Evolutionary conservation across 1,140 invertebrate species (phyloP).

Genomic region (Potamilus streckersoni): DNA sequence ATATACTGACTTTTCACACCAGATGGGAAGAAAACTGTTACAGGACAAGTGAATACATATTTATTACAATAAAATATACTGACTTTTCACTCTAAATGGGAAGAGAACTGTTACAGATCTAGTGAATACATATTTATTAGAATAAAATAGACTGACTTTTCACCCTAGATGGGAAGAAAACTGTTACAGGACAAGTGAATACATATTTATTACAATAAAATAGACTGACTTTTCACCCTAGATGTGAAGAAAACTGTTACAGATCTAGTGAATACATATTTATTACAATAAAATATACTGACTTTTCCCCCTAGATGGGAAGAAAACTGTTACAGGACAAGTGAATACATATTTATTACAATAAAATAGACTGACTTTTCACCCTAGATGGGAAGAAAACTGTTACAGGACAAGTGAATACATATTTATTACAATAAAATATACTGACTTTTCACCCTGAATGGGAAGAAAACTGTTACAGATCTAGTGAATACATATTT

Average conservation of each 20-base stretch:
- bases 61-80: background rate
- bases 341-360: no score
- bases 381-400: no score
- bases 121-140: conserved; percentile 53
- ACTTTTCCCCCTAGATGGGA: conserved; percentile 74
- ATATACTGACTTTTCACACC: conserved; percentile 68
- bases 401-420: no score
- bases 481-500: background rate
- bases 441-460: no score
- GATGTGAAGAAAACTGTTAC: conserved; percentile 77
- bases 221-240: conserved; percentile 68
- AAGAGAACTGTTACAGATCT: conserved; percentile 73
- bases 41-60: conserved; percentile 66
- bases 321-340: no score
- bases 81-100: conserved; percentile 79
- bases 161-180: background rate
- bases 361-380: no score
- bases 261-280: conserved; percentile 65
- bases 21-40: conserved; percentile 81
- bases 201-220: background rate
- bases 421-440: no score
- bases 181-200: no score
- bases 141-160: no score
- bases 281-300: background rate
- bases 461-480: no score